phyloP scores from a whole-genome alignment of 2,797 vertebrate species.

The Phrynocephalus vlangalii region DNA sequence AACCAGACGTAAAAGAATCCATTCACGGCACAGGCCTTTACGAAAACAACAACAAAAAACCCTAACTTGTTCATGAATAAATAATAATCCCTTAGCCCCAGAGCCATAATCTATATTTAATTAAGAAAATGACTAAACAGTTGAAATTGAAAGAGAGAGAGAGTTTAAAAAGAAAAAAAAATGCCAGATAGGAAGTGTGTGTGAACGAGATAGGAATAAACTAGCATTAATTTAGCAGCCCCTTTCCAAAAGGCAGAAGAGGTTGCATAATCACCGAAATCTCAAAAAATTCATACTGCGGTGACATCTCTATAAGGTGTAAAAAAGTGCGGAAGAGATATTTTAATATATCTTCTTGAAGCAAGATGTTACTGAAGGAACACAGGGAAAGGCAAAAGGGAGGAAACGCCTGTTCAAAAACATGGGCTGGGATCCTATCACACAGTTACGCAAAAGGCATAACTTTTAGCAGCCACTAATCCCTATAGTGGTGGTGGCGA shows the following conservation, averaged over 20 bases:
- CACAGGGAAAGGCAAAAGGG: too few species aligned
- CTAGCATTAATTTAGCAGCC: neutral
- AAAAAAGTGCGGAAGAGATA: too few species aligned
- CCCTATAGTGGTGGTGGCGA: too few species aligned
- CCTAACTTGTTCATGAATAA: constrained; percentile 73
- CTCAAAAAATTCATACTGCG: too few species aligned
- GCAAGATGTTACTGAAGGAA: too few species aligned
- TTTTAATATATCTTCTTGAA: too few species aligned
- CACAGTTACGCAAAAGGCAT: too few species aligned
- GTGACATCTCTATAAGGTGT: too few species aligned
- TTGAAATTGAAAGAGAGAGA: constrained; percentile 36
- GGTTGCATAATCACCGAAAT: rapidly evolving
- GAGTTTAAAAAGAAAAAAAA: neutral
- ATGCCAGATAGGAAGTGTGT: neutral
- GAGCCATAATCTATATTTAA: constrained; percentile 78
- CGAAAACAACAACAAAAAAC: constrained; percentile 12
- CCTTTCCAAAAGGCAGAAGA: neutral
- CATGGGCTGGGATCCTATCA: too few species aligned
- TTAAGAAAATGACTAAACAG: constrained; percentile 70
- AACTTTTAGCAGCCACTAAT: too few species aligned
- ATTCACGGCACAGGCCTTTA: constrained; percentile 45
- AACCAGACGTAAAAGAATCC: constrained; percentile 29
- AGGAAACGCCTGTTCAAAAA: too few species aligned
- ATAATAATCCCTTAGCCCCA: constrained; percentile 74
- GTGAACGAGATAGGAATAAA: too few species aligned